Percentiles rank a stretch among this genome's conserved stretches.
phyloP scores from a whole-genome alignment of 2,797 vertebrate genomes.

The Cryptoblepharus egeriae region DNA sequence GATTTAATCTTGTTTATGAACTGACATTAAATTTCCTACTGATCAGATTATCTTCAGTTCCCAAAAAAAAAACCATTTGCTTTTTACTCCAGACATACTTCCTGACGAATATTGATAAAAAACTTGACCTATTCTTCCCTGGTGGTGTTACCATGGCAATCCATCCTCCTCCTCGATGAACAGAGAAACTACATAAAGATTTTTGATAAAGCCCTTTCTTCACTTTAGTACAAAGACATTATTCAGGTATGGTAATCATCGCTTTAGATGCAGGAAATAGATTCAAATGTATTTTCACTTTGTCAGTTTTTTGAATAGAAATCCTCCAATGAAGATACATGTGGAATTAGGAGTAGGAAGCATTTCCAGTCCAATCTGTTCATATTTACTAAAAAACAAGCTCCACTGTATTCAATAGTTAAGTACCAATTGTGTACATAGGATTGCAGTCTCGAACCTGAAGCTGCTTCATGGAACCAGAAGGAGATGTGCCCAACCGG shows the following conservation, averaged over 20 bases:
- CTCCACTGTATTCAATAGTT: not conserved
- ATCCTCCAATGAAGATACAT: not conserved
- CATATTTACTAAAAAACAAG: not conserved
- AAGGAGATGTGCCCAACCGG: no score
- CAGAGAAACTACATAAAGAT: conserved; percentile 45
- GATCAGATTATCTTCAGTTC: conserved; percentile 46
- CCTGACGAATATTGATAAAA: conserved; percentile 57
- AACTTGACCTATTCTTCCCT: conserved; percentile 67
- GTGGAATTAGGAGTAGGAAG: not conserved
- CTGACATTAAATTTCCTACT: conserved; percentile 39
- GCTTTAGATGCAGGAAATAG: not conserved
- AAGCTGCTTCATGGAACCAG: no score
- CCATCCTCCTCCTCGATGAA: conserved; percentile 50
- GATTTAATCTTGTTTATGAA: conserved; percentile 5
- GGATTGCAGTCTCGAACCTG: not conserved
- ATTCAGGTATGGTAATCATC: not conserved
- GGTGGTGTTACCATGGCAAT: conserved; percentile 60
- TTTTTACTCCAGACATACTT: conserved; percentile 47
- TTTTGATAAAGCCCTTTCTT: conserved; percentile 20
- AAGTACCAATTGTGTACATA: not conserved
- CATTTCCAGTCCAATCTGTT: not conserved
- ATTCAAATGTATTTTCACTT: not conserved
- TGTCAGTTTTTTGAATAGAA: not conserved
- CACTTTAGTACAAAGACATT: conserved; percentile 17
- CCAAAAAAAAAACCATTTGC: conserved; percentile 52